These are phyloP conservation scores for Malurus alboscapulatus DNA, from an alignment of 2,113 vertebrate genomes.

Conservation along the genomic window DNA sequence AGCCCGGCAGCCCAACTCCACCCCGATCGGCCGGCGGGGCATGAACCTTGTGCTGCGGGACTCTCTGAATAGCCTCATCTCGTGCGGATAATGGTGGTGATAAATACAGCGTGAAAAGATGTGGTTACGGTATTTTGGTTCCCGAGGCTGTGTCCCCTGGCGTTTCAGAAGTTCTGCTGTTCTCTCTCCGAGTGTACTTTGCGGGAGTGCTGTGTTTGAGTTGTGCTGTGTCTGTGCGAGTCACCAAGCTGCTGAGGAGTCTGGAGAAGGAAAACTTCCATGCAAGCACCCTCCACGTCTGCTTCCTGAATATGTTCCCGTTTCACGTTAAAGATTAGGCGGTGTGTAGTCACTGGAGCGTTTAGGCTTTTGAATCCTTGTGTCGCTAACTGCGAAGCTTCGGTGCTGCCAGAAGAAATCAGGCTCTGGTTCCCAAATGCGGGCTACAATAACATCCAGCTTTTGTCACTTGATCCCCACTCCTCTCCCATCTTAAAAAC, in stretches of 20 bases:
- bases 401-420: background rate
- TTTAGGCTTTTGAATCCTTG: background rate
- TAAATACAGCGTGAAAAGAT: accelerated
- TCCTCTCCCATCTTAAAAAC: background rate
- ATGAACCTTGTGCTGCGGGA: accelerated
- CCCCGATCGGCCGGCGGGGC: accelerated
- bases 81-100: accelerated
- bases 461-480: accelerated
- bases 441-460: background rate
- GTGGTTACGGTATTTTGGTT: accelerated
- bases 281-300: background rate
- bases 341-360: background rate
- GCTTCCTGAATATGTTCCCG: background rate
- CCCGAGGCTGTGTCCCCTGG: background rate
- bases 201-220: background rate
- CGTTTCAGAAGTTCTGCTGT: background rate
- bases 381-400: background rate
- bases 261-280: background rate
- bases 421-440: background rate
- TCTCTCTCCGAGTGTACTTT: background rate
- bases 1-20: accelerated
- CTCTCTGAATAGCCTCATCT: accelerated
- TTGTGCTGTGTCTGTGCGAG: background rate
- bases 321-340: background rate
- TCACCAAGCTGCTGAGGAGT: background rate